Evolutionary conservation across 1,140 invertebrate genomes (phyloP), one percentile per base, ranked within the genome.

Genomic region (Drosophila sturtevanti): DNA sequence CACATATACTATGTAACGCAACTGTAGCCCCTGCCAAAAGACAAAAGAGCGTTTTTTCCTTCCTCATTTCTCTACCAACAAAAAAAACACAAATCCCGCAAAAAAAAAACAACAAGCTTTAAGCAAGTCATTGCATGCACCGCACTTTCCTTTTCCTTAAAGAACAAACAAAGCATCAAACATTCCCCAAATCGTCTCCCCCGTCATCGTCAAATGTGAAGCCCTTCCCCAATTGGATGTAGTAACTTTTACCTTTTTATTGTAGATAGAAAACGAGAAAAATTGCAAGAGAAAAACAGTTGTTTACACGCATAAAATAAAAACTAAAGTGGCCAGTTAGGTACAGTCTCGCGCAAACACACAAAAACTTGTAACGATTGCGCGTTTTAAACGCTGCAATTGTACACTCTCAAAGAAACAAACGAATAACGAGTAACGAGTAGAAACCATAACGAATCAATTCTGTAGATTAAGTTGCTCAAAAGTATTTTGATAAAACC

Each of bases 81-180:
- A 31, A 3, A 31, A 4, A 31, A 31, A 31, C 27, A 31, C 27
- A 31, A 31, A 31, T 31, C 27, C 27, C 27, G 27, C 27, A 31
- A 31, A 31, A 31, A 24, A 4, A 24, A 24, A 24, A 34, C 37
- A 38, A 56, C 52, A 73, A 87, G 82, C 82, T 87, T 87, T 87
- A 87, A 87, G 84, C 84, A 79, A 86, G 66, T 86, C 82, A 79
- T 89, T 79, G 75, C 84, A 86, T 87, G 81, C 86, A 74, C 81
- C 81, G 75, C 81, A 74, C 71, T 82, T 64, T 38, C 16, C 52
- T 27, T 64, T 34, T 37, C 18, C 21, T 34, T 59, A 27, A 34
- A n/a, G n/a, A n/a, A n/a, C n/a, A 55, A 3, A 16, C 60, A 55
- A 59, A 52, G 61, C 62, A 72, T 62, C 16, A 54, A 68, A 78